A percentile compares a stretch with the other conserved stretches of the same genome.
Conservation (phyloP, 2,797 vertebrate species). For the Neosilurus hyrtlii region DNA sequence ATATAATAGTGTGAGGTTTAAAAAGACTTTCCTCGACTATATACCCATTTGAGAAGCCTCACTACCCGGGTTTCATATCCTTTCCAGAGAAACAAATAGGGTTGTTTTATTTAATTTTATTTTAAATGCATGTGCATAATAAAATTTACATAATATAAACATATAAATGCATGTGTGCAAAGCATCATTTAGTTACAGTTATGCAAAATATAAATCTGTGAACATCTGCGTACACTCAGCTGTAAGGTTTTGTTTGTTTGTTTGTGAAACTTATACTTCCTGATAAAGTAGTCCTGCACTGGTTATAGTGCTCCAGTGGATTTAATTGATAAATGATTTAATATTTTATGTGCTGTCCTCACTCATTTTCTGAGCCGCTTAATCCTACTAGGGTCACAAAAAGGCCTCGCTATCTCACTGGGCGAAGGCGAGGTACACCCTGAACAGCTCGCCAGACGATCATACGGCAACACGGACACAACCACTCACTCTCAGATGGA, state of each 20-base stretch:
- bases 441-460: no score
- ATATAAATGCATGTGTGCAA: background rate
- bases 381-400: no score
- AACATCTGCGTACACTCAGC: background rate
- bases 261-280: background rate
- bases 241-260: background rate
- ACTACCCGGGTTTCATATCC: background rate
- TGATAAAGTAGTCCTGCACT: background rate
- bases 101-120: background rate
- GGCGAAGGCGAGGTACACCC: no score
- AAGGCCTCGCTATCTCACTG: no score
- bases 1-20: background rate
- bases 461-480: no score
- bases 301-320: background rate
- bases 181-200: background rate
- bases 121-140: background rate
- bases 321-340: background rate
- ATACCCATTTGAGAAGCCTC: background rate
- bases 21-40: background rate
- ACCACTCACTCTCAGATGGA: no score
- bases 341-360: background rate
- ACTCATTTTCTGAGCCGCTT: no score
- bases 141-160: background rate
- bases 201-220: background rate
- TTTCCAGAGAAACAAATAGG: background rate